These are phyloP conservation scores for Melanostigma gelatinosum DNA, from an alignment of 2,113 vertebrate genomes.

Conservation along the genomic window DNA sequence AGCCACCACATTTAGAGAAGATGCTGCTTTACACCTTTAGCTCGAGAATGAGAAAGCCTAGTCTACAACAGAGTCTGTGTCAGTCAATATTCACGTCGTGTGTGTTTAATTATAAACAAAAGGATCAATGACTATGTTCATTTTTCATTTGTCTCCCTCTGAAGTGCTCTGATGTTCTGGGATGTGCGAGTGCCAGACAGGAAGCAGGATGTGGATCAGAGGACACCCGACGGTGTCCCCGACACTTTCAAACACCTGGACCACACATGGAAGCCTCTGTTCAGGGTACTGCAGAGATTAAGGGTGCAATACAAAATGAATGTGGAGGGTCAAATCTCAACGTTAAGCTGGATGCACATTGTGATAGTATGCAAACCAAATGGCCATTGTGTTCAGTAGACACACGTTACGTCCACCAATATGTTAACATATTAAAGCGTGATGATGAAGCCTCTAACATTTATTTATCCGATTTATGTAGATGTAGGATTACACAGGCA, in stretches of 20 bases:
- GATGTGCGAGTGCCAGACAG: constrained; percentile 83
- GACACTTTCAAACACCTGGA: constrained; percentile 86
- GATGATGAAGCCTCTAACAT: not conserved
- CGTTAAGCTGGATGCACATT: not conserved
- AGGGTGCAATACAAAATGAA: constrained; percentile 1
- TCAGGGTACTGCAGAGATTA: constrained; percentile 78
- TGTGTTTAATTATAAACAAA: not conserved
- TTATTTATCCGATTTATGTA: not conserved
- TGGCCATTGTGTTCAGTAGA: not conserved
- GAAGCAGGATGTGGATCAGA: constrained; percentile 74
- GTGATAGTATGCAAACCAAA: not conserved
- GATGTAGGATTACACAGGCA: not conserved
- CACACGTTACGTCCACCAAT: not conserved
- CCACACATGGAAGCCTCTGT: constrained; percentile 89
- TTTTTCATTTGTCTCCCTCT: constrained; percentile 11
- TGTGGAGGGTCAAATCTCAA: not conserved
- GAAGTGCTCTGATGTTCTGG: constrained; percentile 91
- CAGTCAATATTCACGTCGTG: not conserved
- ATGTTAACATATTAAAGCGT: not conserved
- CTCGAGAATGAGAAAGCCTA: not conserved
- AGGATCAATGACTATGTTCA: not conserved
- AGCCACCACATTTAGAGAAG: not conserved
- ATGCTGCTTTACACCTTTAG: not conserved
- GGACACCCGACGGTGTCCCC: constrained; percentile 66
- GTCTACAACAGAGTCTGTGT: not conserved